Percentiles rank a stretch among this genome's conserved stretches.
phyloP scores from a whole-genome alignment of 2,888 invertebrate species.

The Lampropteryx suffumata region DNA sequence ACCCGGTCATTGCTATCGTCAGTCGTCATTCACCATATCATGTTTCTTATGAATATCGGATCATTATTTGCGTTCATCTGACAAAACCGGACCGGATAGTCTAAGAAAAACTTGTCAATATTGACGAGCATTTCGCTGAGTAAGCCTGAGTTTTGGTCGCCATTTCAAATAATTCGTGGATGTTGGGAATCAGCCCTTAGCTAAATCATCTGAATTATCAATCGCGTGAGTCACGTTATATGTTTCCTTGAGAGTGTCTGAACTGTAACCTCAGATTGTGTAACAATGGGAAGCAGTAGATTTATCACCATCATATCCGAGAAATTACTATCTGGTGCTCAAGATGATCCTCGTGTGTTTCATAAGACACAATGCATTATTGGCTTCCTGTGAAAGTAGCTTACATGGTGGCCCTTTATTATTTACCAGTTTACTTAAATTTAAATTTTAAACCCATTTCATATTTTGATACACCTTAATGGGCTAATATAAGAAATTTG shows the following conservation, averaged over 20 bases:
- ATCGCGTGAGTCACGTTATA: slow-evolving; percentile 46
- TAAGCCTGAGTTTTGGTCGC: background rate
- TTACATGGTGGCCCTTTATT: slow-evolving; percentile 10
- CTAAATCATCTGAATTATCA: slow-evolving; percentile 49
- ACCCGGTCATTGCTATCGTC: too few species aligned
- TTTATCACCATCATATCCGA: slow-evolving; percentile 35
- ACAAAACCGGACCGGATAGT: too few species aligned
- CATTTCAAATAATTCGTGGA: background rate
- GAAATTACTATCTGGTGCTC: slow-evolving; percentile 35
- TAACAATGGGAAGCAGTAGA: slow-evolving; percentile 46
- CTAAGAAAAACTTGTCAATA: too few species aligned
- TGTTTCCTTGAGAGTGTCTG: slow-evolving; percentile 41
- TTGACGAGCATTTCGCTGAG: too few species aligned
- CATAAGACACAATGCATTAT: slow-evolving; percentile 23
- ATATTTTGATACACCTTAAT: too few species aligned
- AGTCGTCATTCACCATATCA: too few species aligned
- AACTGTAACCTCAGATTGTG: slow-evolving; percentile 47
- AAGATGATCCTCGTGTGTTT: slow-evolving; percentile 29
- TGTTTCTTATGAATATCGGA: too few species aligned
- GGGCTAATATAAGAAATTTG: too few species aligned
- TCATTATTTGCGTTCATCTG: too few species aligned
- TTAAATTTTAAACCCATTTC: too few species aligned
- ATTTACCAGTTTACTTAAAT: slow-evolving; percentile 6
- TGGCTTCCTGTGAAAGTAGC: slow-evolving; percentile 29
- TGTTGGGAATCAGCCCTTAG: slow-evolving; percentile 19